Evolutionary conservation across 2,797 vertebrate species (phyloP).

Genomic region (Eulemur coronatus): DNA sequence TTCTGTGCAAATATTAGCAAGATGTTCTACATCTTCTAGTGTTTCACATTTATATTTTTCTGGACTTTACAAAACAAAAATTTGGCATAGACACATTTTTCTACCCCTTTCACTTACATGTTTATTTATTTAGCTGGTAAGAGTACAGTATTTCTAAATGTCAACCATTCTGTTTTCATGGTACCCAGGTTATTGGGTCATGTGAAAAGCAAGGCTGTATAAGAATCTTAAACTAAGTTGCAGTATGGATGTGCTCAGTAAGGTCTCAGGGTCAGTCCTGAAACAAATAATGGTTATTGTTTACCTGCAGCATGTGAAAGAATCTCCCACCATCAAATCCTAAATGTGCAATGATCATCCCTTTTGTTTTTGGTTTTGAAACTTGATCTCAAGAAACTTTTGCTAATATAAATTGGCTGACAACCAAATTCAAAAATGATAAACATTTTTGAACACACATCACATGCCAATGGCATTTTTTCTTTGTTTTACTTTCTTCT

Average conservation of each 20-base stretch:
- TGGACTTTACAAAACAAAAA: background rate
- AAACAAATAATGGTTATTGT: background rate
- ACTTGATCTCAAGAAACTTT: constrained; percentile 14
- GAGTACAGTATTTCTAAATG: constrained; percentile 4
- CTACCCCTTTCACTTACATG: background rate
- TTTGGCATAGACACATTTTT: background rate
- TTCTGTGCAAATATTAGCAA: background rate
- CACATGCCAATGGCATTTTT: background rate
- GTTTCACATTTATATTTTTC: constrained; percentile 11
- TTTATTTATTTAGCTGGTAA: background rate
- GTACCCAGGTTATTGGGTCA: background rate
- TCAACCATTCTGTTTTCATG: constrained; percentile 5
- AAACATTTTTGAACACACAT: constrained; percentile 17
- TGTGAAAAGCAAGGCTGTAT: constrained; percentile 9
- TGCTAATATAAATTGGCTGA: constrained; percentile 10
- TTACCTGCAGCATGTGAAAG: constrained; percentile 24
- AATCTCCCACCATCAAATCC: constrained; percentile 13
- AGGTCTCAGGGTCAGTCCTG: background rate
- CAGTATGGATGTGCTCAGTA: background rate
- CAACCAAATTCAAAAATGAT: background rate
- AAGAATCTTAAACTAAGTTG: constrained; percentile 12
- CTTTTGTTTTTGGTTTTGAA: constrained; percentile 44
- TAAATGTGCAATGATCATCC: background rate
- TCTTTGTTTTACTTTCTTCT: constrained; percentile 27
- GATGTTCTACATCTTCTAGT: background rate